A percentile compares a stretch with the other conserved stretches of the same genome.
These are phyloP conservation scores for Frankliniella fusca DNA, from an alignment of 2,888 invertebrate genomes.

Conservation along the genomic window DNA sequence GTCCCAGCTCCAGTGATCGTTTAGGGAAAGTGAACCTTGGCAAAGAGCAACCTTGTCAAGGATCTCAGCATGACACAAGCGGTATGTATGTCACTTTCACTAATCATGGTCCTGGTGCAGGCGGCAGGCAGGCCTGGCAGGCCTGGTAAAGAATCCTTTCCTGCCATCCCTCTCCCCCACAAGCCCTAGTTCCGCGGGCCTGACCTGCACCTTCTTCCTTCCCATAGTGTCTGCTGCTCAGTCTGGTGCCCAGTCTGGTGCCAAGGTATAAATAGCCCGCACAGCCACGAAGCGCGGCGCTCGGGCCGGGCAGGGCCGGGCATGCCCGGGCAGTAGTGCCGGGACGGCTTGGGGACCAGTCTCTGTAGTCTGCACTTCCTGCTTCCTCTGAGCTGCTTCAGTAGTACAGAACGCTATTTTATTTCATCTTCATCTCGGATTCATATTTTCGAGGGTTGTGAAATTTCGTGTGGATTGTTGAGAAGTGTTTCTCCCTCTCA, in stretches of 20 bases:
- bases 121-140: too few relatives aligned
- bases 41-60: not conserved
- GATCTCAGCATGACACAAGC: not conserved
- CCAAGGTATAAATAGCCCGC: constrained; percentile 1
- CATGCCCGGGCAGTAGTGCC: not conserved
- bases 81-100: not conserved
- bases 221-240: not conserved
- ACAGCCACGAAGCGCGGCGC: not conserved
- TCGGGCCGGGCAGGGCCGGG: not conserved
- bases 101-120: too few relatives aligned
- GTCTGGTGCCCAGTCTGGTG: constrained; percentile 8
- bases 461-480: not conserved
- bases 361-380: constrained; percentile 4
- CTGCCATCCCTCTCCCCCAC: too few relatives aligned
- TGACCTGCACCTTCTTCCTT: not conserved
- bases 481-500: not conserved
- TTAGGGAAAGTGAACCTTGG: not conserved
- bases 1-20: not conserved
- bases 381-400: not conserved
- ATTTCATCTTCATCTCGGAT: too few relatives aligned
- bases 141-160: too few relatives aligned
- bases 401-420: not conserved
- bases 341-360: not conserved
- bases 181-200: not conserved
- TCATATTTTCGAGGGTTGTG: not conserved